These are phyloP conservation scores for Leptonema lineaticorne DNA, from an alignment of 1,140 invertebrate species.

Conservation along the genomic window DNA sequence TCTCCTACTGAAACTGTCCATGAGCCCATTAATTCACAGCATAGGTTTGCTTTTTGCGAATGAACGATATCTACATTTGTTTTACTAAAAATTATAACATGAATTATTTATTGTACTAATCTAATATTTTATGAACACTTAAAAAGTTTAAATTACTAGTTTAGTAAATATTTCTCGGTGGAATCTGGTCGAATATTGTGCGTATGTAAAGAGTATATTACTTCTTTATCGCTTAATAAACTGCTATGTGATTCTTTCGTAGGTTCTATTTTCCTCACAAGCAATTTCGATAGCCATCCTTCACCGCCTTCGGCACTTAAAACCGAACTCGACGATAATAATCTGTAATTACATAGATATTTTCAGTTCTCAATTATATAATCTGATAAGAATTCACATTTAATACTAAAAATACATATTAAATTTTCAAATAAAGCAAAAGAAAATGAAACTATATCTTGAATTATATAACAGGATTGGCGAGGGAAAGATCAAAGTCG, in stretches of 20 bases:
- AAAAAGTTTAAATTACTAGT: conserved; percentile 74
- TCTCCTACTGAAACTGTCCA: conserved; percentile 95
- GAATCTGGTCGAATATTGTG: conserved; percentile 90
- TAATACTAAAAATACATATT: too few relatives aligned
- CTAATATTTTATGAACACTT: not conserved
- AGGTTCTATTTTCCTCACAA: conserved; percentile 89
- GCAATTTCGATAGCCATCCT: conserved; percentile 86
- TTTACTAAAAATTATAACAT: conserved; percentile 63
- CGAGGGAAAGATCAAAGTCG: too few relatives aligned
- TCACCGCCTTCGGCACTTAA: conserved; percentile 60
- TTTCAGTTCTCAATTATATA: too few relatives aligned
- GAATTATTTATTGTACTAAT: not conserved
- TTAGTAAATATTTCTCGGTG: conserved; percentile 80
- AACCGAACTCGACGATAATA: conserved; percentile 50
- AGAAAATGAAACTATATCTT: too few relatives aligned
- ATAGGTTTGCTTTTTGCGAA: conserved; percentile 67
- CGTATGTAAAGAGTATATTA: conserved; percentile 91
- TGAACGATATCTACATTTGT: conserved; percentile 77
- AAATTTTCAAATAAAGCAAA: too few relatives aligned
- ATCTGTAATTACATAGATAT: not conserved
- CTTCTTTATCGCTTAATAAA: conserved; percentile 91
- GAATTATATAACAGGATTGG: too few relatives aligned
- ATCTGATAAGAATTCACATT: too few relatives aligned
- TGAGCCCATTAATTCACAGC: conserved; percentile 77
- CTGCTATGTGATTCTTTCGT: conserved; percentile 94